Base-by-base conservation (phyloP, 1,140 invertebrate genomes). In the Bombus waltoni region DNA sequence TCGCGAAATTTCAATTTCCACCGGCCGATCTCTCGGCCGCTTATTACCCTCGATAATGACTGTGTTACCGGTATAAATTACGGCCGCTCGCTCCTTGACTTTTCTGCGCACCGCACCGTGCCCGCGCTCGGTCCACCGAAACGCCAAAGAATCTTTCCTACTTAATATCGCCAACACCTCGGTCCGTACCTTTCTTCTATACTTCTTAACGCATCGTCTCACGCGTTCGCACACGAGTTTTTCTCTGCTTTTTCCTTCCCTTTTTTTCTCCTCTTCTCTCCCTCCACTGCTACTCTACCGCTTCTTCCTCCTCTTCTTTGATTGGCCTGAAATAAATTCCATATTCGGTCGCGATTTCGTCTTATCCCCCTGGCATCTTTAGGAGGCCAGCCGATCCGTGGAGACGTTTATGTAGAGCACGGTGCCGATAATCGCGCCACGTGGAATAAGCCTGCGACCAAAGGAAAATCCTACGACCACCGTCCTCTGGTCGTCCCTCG, bases 341-440 rank as follows among this genome's bases (percentile, higher is more conserved):
- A 9, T 28, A 32, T 15, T 18, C 42, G 25, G 35, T 32, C 70
- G 68, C 62, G 88, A 92, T 89, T 88, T 75, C 65, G 73, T 44
- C 85, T 90, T 92, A 93, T 93, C 93, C 87, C 47, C 32, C 62
- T 66, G 91, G 90, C 91, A 92, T 94, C 89, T 94, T 95, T 95
- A 95, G 86, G 87, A 90, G 88, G 87, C 75, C 44, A 53, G 68
- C 74, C 89, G 91, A 94, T 93, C 90, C 87, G 73, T 78, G 78
- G 81, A 81, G 94, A 94, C 94, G 86, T 94, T 94, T 94, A 95
- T 93, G 93, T 93, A 91, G 93, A 93, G 87, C 86, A 59, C 85
- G 85, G 53, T 59, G 5, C 44, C 87, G 93, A 94, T 94, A 93
- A 94, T 94, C 93, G 90, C 87, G 76, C 70, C 80, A 71, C 87